Percentiles rank a stretch among this genome's conserved stretches.
Conservation (phyloP, 35 echinoderm and acorn worm species). For the Hemicentrotus pulcherrimus region DNA sequence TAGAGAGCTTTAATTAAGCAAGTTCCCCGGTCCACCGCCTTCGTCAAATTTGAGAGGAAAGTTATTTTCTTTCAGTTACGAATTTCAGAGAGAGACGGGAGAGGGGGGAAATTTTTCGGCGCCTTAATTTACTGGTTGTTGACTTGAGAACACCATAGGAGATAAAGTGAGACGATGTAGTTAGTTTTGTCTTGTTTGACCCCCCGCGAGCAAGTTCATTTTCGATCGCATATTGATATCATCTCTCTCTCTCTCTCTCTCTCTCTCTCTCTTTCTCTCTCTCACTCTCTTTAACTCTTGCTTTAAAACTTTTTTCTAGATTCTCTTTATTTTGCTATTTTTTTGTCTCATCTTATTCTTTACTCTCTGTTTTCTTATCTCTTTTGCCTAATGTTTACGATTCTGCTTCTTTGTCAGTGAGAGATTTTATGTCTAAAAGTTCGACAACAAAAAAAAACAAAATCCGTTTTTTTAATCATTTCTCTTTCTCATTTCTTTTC, state of each 20-base stretch:
- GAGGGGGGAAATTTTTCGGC: slow-evolving; percentile 29
- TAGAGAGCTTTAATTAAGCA: slow-evolving; percentile 17
- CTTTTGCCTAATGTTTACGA: background rate
- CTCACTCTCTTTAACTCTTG: background rate
- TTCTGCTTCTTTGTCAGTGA: background rate
- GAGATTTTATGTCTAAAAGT: background rate
- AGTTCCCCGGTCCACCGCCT: background rate
- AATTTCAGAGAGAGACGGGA: background rate
- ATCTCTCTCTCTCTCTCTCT: background rate
- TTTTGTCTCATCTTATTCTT: background rate
- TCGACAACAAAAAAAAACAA: too few relatives aligned
- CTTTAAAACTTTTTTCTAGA: background rate
- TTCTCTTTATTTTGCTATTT: background rate
- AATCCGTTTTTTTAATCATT: background rate
- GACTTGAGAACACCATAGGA: slow-evolving; percentile 35
- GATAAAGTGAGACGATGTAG: slow-evolving; percentile 33
- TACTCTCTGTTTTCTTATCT: background rate
- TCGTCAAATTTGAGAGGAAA: background rate
- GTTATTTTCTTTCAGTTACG: background rate
- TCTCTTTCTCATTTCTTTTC: background rate
- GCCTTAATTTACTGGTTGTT: slow-evolving; percentile 44
- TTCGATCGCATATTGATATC: background rate
- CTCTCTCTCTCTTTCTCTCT: background rate
- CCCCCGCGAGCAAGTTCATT: slow-evolving; percentile 20
- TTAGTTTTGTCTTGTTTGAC: background rate